Conservation (phyloP, 35 echinoderm and acorn worm genomes). For the Acanthaster planci region DNA sequence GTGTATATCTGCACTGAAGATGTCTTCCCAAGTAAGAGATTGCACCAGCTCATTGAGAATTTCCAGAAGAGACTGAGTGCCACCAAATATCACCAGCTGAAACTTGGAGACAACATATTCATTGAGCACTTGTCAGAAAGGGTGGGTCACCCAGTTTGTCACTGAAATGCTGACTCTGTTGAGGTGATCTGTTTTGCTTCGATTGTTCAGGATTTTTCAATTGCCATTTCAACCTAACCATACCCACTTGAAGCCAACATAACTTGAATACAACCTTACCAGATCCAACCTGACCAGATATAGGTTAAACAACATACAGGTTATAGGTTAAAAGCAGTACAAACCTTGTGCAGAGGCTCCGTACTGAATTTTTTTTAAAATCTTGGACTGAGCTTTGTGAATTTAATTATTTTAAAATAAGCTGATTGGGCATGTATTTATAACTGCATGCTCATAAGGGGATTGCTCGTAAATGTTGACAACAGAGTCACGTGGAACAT, state of each 20-base stretch:
- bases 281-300: background rate
- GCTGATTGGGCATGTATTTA: too few species aligned
- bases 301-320: background rate
- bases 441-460: too few species aligned
- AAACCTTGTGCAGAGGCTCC: too few species aligned
- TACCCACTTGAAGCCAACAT: background rate
- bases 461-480: too few species aligned
- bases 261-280: background rate
- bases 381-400: too few species aligned
- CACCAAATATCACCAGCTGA: constrained; percentile 41
- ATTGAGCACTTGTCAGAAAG: constrained; percentile 94
- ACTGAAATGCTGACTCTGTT: background rate
- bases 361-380: too few species aligned
- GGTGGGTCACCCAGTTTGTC: constrained; percentile 36
- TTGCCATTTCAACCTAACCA: too few species aligned
- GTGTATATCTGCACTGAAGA: constrained; percentile 97
- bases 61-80: constrained; percentile 53
- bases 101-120: constrained; percentile 88
- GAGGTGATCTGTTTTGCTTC: background rate
- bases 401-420: too few species aligned
- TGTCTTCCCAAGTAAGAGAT: constrained; percentile 92
- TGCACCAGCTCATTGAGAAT: constrained; percentile 84
- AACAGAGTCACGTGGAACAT: too few species aligned
- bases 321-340: too few species aligned
- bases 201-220: too few species aligned